Base-by-base conservation (phyloP, 2,797 vertebrate genomes). In the Vespertilio murinus region DNA sequence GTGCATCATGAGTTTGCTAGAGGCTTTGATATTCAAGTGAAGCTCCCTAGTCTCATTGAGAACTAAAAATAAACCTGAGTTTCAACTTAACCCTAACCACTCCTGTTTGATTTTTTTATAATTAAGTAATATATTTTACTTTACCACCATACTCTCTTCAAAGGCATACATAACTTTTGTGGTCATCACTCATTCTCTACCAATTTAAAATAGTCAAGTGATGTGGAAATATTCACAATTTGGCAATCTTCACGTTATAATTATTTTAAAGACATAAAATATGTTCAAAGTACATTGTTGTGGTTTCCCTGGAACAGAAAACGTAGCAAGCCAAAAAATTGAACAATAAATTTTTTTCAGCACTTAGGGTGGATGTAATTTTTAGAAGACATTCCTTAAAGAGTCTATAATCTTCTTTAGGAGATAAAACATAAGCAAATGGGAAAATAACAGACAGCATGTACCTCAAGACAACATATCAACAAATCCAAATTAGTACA, bases 301-400 rank as follows among this genome's bases (percentile, higher is more conserved):
- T 86, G 14, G 5, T 61, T 82, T 92, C 18, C 22, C 28, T 87
- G 13, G 47, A 59, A 69, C 9, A 73, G 59, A 94, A 95, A 78
- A 61, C 56, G 54, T 13, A 59, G 18, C 25, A 81, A 61, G 38
- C 35, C 65, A 75, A 28, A 71, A 8, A 38, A 64, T 81, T 9
- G 42, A 87, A 59, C 52, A 75, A 8, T 12, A 67, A 18, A 4
- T 25, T 82, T 93, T 52, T 77, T 73, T 47, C 35, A 91, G 54
- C 42, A n/a, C 49, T 82, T 94, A 30, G 17, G 30, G 25, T 30
- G 35, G 33, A 59, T 69, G 42, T 65, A 64, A 89, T 61, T 83
- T 88, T 95, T 88, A 87, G 52, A 94, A 95, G 75, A 79, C 59
- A 42, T 54, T 82, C 65, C 28, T 94, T 80, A 22, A 88, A 73